Percentiles rank a stretch among this genome's conserved stretches.
Evolutionary conservation across 2,797 vertebrate species (phyloP).

Genomic region (Natrix natrix): DNA sequence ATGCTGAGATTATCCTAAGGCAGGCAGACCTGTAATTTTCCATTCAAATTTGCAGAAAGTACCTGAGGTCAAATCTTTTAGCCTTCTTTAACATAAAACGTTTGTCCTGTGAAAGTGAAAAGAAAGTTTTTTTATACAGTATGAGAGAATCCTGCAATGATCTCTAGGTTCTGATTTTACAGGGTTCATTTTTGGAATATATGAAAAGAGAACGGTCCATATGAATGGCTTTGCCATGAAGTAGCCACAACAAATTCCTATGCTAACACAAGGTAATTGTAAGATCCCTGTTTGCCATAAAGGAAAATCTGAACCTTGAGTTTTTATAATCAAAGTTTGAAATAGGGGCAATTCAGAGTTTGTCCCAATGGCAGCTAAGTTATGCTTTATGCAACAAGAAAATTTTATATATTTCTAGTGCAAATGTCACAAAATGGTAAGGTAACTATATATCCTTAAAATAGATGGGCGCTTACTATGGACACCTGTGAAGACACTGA

Average conservation of each 20-base stretch:
- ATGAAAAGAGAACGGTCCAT: background rate
- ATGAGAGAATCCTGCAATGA: background rate
- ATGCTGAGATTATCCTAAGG: constrained; percentile 7
- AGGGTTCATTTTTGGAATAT: background rate
- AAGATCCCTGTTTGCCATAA: background rate
- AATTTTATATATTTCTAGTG: background rate
- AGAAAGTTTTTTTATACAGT: background rate
- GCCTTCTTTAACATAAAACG: background rate
- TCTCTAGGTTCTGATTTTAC: background rate
- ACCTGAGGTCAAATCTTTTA: background rate
- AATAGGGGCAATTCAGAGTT: background rate
- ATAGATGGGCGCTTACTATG: background rate
- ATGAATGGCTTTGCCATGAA: background rate
- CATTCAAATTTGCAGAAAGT: background rate
- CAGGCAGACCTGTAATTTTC: constrained; percentile 18
- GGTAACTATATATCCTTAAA: background rate
- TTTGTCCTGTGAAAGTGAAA: background rate
- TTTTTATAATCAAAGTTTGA: background rate
- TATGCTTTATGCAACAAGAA: background rate
- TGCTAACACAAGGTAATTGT: background rate
- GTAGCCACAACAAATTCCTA: background rate
- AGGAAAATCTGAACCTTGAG: background rate
- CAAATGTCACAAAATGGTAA: background rate
- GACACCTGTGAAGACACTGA: background rate
- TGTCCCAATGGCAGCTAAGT: background rate